phyloP scores from a whole-genome alignment of 2,888 invertebrate species.

The Idaea aversata region DNA sequence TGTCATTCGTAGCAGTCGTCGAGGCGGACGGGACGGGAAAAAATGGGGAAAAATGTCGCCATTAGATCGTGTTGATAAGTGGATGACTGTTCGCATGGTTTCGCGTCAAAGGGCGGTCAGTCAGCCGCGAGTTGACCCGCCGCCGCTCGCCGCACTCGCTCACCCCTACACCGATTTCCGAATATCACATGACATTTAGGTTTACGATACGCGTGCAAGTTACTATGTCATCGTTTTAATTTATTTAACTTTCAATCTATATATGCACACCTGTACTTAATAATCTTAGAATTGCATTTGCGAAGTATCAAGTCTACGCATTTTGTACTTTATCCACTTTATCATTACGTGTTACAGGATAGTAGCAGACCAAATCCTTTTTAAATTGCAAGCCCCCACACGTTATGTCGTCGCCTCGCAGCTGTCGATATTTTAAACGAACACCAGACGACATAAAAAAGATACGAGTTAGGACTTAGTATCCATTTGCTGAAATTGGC shows the following conservation, averaged over 20 bases:
- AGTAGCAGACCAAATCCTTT: slow-evolving; percentile 72
- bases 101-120: slow-evolving; percentile 71
- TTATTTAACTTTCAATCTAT: background rate
- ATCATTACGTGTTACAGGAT: slow-evolving; percentile 30
- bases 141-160: slow-evolving; percentile 25
- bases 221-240: background rate
- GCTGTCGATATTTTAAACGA: slow-evolving; percentile 73
- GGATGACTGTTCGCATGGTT: slow-evolving; percentile 78
- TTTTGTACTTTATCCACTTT: background rate
- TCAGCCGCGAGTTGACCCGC: slow-evolving; percentile 49
- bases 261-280: too few species aligned
- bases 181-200: background rate
- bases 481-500: slow-evolving; percentile 81
- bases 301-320: too few species aligned
- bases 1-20: slow-evolving; percentile 62
- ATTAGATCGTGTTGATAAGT: slow-evolving; percentile 75
- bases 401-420: slow-evolving; percentile 47
- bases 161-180: slow-evolving; percentile 12
- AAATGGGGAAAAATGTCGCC: slow-evolving; percentile 75
- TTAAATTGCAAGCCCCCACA: slow-evolving; percentile 68
- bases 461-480: slow-evolving; percentile 80
- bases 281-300: too few species aligned
- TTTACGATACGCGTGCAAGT: background rate
- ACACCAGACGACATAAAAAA: slow-evolving; percentile 68
- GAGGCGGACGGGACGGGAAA: slow-evolving; percentile 72